Conservation (phyloP, 1,140 invertebrate genomes). For the Grapholita molesta region DNA sequence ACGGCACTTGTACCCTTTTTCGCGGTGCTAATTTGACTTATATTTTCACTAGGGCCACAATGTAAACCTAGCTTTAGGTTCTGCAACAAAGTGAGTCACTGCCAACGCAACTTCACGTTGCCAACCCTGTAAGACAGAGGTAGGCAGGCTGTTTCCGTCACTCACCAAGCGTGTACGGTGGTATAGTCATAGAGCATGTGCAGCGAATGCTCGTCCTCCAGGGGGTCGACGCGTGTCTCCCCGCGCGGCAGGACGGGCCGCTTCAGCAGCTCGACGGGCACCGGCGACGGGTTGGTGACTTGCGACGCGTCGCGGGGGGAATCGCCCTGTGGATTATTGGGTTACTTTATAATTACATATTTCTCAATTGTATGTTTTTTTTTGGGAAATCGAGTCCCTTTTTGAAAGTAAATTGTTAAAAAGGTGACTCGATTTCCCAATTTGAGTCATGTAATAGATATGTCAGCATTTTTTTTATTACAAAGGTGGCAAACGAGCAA, state of each 20-base stretch:
- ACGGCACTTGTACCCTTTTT: too few species aligned
- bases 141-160: conserved; percentile 10
- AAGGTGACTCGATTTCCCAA: too few species aligned
- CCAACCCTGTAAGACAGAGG: background rate
- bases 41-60: too few species aligned
- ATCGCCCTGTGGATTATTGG: conserved; percentile 33
- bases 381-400: too few species aligned
- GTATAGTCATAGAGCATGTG: conserved; percentile 94
- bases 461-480: too few species aligned
- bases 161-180: conserved; percentile 89
- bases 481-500: too few species aligned
- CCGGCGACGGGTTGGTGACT: conserved; percentile 46
- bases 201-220: conserved; percentile 88
- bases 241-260: conserved; percentile 85
- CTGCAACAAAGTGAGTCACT: too few species aligned
- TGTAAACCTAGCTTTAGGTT: too few species aligned
- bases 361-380: background rate
- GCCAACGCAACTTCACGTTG: too few species aligned
- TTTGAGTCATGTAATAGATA: too few species aligned
- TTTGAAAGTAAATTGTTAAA: too few species aligned
- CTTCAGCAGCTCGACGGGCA: conserved; percentile 74
- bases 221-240: conserved; percentile 85
- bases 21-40: too few species aligned
- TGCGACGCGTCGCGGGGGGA: conserved; percentile 30
- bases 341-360: background rate